Base-by-base conservation (phyloP, 2,888 invertebrate species). In the Eupithecia tripunctaria region DNA sequence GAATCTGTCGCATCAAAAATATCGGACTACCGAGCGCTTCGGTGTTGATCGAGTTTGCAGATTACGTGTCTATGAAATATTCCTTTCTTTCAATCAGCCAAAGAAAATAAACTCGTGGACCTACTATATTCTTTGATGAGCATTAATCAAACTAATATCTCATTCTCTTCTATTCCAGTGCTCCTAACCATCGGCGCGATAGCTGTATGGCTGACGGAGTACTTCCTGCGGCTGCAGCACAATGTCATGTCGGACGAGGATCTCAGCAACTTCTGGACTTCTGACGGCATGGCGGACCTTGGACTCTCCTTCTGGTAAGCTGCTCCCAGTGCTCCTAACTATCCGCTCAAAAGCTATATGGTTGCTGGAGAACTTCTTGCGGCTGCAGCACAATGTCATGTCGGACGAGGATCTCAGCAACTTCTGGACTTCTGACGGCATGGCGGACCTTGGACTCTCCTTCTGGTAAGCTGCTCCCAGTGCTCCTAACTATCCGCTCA, bases 221-320 rank as follows among this genome's bases (percentile, higher is more conserved):
- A 97, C 92, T 97, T 96, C 88, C 94, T 97, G 64, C 96, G 97
- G 86, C 95, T 98, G 68, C 97, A 96, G 83, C 95, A 96, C 85
- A 98, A 98, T 87, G 97, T 98, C 2, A 95, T 99, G 90, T 96
- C 97, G 0, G 95, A 96, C 67, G 97, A 97, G 82, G 98, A 98
- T 85, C 95, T 96, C 72, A 96, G 96, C 43, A 96, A 96, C 81
- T 96, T 96, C 82, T 99, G 98, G 98, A 96, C 96, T 38, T 97
- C 98, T 0, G 96, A 97, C 79, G 97, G 96, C 67, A 96, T 96
- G 85, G 97, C 98, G 0, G 96, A 96, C 80, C 94, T 98, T 59
- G 98, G 98, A 68, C 96, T 97, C 82, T 98, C 98, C 7, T 99
- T 98, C 89, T 99, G 98, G 97, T 97, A 86, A 91, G 87, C 2